phyloP scores from a whole-genome alignment of 2,888 invertebrate genomes.

The Agrochola litura region DNA sequence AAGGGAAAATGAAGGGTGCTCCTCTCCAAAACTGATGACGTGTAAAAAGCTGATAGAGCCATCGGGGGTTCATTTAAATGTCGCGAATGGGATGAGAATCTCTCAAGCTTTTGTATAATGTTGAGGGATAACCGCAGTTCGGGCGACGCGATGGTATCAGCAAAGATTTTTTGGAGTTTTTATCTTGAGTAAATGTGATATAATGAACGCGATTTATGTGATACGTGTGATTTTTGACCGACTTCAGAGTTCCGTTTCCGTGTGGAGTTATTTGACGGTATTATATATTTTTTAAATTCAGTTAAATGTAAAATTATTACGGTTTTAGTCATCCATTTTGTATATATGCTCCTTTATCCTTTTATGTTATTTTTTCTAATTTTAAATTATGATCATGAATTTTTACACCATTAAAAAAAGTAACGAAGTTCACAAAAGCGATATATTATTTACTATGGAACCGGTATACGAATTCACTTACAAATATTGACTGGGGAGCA shows the following conservation, averaged over 20 bases:
- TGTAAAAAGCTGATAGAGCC: constrained; percentile 86
- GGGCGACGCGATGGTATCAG: constrained; percentile 58
- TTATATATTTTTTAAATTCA: neutral
- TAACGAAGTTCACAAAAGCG: constrained; percentile 23
- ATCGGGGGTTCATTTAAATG: constrained; percentile 85
- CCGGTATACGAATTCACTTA: constrained; percentile 64
- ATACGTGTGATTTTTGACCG: neutral
- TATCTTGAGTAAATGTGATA: constrained; percentile 18
- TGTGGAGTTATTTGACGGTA: neutral
- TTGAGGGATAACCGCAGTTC: constrained; percentile 59
- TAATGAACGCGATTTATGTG: constrained; percentile 1
- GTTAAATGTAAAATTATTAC: neutral
- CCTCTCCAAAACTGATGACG: constrained; percentile 85
- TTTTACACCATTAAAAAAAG: neutral
- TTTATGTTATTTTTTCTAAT: neutral
- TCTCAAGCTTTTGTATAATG: constrained; percentile 74
- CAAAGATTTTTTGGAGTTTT: constrained; percentile 43
- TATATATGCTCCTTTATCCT: neutral
- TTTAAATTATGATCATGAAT: neutral
- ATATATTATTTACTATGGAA: constrained; percentile 62
- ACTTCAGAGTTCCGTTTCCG: neutral
- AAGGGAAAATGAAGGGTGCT: constrained; percentile 83
- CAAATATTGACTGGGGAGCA: constrained; percentile 66
- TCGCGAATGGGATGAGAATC: constrained; percentile 79
- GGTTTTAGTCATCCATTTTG: neutral